Base-by-base conservation (phyloP, 2,113 vertebrate species). In the Poeciliopsis prolifica region DNA sequence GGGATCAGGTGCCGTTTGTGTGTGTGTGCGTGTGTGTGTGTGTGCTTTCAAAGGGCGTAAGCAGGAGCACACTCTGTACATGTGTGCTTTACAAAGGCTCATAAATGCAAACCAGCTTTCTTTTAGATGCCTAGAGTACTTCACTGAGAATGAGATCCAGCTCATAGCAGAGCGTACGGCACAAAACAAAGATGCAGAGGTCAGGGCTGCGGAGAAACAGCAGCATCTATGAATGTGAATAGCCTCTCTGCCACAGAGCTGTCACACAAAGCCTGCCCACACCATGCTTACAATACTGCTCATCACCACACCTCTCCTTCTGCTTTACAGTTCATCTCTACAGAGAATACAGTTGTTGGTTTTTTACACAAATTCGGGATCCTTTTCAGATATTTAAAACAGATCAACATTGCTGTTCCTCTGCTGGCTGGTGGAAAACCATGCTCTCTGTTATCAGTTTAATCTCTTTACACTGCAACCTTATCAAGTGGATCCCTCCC, bases 1-100 rank as follows among this genome's bases (percentile, higher is more conserved):
- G 31, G 35, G 31, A 78, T 75, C 78, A 79, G 69, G 78, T 72
- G 84, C 66, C 33, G 62, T 65, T 30, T 58, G 62, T 61, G 5
- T 33, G 68, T 10, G 9, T 35, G 35, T 35, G 9, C 0, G 35
- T 11, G 35, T 35, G 33, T 35, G 65, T 62, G 33, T 58, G 65
- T 54, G 5, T 33, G 68, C 89, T 42, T 42, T 42, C 40, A 42
- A 14, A 14, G 40, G 40, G 40, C 13, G 13, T 42, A 42, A 14
- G 40, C 40, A 42, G 13, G 13, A 42, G 40, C 40, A 15, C 14
- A 15, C 40, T 15, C 40, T 42, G 40, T 42, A 15, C 40, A 42
- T 42, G 40, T 42, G 40, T 42, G 4, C 40, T 14, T 14, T 14
- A 15, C 14, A 42, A 42, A 42, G 13, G 40, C 40, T 42, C 40